A percentile compares a stretch with the other conserved stretches of the same genome.
Evolutionary conservation across 2,797 vertebrate genomes (phyloP).

Genomic region (Euthynnus affinis): DNA sequence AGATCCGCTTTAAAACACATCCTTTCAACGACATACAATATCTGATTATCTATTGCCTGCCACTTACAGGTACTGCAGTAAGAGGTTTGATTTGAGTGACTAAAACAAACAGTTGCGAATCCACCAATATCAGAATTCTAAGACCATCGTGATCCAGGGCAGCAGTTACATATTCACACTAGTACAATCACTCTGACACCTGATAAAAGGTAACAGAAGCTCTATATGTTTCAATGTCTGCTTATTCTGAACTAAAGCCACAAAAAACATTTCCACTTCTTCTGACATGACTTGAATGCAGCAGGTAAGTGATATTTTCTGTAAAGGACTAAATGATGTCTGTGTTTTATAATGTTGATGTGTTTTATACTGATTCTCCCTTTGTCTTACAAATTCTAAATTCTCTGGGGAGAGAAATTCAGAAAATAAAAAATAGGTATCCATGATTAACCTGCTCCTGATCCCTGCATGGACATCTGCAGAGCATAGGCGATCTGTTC

Average conservation of each 20-base stretch:
- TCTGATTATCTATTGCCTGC: not conserved
- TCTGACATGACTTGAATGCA: not conserved
- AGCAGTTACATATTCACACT: not conserved
- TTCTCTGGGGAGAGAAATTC: slow-evolving; percentile 33
- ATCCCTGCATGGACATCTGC: slow-evolving; percentile 94
- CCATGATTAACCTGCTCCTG: slow-evolving; percentile 79
- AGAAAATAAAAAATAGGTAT: not conserved
- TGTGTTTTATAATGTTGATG: not conserved
- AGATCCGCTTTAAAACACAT: not conserved
- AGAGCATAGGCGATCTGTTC: slow-evolving; percentile 98
- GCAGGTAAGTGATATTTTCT: not conserved
- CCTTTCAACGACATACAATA: too few relatives aligned
- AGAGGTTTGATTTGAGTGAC: not conserved
- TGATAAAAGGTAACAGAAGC: too few relatives aligned
- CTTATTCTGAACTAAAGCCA: not conserved
- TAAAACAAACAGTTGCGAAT: too few relatives aligned
- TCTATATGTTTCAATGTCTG: too few relatives aligned
- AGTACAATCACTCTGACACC: too few relatives aligned
- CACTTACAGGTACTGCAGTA: not conserved
- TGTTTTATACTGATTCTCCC: slow-evolving; percentile 24
- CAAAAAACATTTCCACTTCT: not conserved
- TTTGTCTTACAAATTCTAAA: slow-evolving; percentile 16
- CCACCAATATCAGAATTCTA: not conserved
- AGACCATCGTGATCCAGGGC: slow-evolving; percentile 1
- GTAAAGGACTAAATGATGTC: not conserved